A percentile compares a stretch with the other conserved stretches of the same genome.
Conservation (phyloP, 2,888 invertebrate genomes). For the Dromius quadrimaculatus region DNA sequence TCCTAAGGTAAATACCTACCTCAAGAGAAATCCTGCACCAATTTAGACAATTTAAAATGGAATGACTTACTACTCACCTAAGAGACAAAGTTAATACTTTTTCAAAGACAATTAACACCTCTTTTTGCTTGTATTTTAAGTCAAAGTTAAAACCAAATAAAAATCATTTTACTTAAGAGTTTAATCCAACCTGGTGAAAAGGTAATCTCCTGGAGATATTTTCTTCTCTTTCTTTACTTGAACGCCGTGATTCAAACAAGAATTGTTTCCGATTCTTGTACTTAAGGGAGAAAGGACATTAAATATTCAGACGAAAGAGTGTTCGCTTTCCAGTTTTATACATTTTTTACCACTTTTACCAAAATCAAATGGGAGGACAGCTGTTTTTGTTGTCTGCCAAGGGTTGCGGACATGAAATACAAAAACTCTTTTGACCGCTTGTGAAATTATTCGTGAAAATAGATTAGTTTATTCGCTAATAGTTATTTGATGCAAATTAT, state of each 20-base stretch:
- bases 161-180: neutral
- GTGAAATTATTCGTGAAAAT: constrained; percentile 25
- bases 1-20: constrained; percentile 90
- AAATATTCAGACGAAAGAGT: constrained; percentile 23
- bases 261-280: neutral
- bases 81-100: too few species aligned
- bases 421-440: constrained; percentile 10
- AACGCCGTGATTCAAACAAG: neutral
- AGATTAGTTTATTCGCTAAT: neutral
- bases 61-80: too few species aligned
- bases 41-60: too few species aligned
- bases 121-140: neutral
- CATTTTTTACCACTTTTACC: constrained; percentile 23
- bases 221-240: neutral
- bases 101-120: neutral
- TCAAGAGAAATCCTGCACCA: too few species aligned
- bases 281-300: neutral
- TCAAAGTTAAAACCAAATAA: neutral
- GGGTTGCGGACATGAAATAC: constrained; percentile 12
- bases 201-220: neutral
- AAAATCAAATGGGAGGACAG: constrained; percentile 4
- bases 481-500: too few species aligned
- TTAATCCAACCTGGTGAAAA: neutral
- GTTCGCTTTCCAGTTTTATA: constrained; percentile 27
- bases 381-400: neutral